Conservation (phyloP, 2,888 invertebrate genomes). For the Drosophila rubida region DNA sequence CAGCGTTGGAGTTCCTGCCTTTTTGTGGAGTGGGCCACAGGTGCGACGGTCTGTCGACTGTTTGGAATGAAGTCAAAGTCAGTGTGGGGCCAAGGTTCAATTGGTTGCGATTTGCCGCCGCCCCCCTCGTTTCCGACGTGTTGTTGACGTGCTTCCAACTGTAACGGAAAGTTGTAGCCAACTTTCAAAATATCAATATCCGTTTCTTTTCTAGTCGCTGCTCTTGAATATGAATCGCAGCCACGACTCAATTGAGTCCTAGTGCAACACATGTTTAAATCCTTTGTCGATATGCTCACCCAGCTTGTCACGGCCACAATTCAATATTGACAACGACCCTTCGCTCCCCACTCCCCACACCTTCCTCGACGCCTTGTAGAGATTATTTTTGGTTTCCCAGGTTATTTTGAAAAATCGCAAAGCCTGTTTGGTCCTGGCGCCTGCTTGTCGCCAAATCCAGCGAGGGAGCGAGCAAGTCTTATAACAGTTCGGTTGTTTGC, state of each 20-base stretch:
- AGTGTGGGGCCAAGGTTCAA: constrained; percentile 60
- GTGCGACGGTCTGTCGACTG: constrained; percentile 20
- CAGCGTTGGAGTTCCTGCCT: background rate
- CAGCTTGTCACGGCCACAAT: constrained; percentile 4
- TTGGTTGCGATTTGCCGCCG: constrained; percentile 34
- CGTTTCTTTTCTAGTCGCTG: constrained; percentile 21
- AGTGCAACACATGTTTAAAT: background rate
- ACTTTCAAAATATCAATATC: constrained; percentile 63
- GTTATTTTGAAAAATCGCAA: background rate
- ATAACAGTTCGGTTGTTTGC: constrained; percentile 40
- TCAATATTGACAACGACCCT: constrained; percentile 31
- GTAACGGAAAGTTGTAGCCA: constrained; percentile 53
- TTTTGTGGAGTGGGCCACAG: constrained; percentile 30
- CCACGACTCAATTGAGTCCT: constrained; percentile 9
- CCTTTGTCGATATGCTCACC: background rate
- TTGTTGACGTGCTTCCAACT: constrained; percentile 38
- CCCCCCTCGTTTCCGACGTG: constrained; percentile 28
- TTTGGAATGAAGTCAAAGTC: constrained; percentile 67
- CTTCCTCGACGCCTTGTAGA: constrained; percentile 8
- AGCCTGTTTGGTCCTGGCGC: background rate
- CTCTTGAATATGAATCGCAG: constrained; percentile 12
- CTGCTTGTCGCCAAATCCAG: constrained; percentile 17
- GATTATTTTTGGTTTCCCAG: constrained; percentile 23
- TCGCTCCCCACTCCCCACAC: background rate
- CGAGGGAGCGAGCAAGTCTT: constrained; percentile 23